These are phyloP conservation scores for Notarius lentiginosus DNA, from an alignment of 2,113 vertebrate genomes.

Conservation along the genomic window DNA sequence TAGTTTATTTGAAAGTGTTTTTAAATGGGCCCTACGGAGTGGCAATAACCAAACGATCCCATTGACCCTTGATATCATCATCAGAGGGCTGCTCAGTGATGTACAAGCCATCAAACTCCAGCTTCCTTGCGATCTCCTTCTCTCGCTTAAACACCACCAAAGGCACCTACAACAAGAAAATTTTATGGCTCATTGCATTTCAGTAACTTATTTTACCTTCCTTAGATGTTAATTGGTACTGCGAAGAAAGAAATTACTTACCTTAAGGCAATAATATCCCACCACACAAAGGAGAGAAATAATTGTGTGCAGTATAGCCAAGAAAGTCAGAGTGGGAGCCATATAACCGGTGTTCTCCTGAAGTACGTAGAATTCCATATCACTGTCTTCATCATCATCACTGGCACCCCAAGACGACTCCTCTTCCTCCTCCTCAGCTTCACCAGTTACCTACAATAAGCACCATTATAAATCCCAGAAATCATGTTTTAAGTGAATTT, in stretches of 20 bases:
- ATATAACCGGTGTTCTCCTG: slow-evolving; percentile 96
- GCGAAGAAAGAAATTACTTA: slow-evolving; percentile 33
- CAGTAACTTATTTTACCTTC: not conserved
- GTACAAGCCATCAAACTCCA: slow-evolving; percentile 95
- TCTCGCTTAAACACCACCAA: slow-evolving; percentile 96
- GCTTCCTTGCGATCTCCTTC: slow-evolving; percentile 94
- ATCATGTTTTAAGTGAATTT: not conserved
- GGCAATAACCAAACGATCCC: slow-evolving; percentile 97
- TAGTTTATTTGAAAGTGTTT: not conserved
- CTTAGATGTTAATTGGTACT: not conserved
- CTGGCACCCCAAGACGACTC: slow-evolving; percentile 75
- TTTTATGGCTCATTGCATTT: not conserved
- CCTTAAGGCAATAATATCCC: slow-evolving; percentile 96
- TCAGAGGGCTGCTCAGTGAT: slow-evolving; percentile 97
- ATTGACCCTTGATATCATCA: slow-evolving; percentile 97
- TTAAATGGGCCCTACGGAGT: slow-evolving; percentile 80
- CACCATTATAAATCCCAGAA: not conserved
- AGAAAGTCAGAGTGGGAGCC: slow-evolving; percentile 85
- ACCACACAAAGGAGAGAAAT: slow-evolving; percentile 92
- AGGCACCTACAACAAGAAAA: slow-evolving; percentile 78
- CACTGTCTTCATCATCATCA: slow-evolving; percentile 77
- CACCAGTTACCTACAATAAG: slow-evolving; percentile 82
- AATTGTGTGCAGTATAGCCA: slow-evolving; percentile 89
- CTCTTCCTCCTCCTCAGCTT: slow-evolving; percentile 76
- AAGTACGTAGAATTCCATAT: slow-evolving; percentile 92